A percentile compares a stretch with the other conserved stretches of the same genome.
These are phyloP conservation scores for Sebastes iracundus DNA, from an alignment of 2,797 vertebrate species.

Conservation along the genomic window DNA sequence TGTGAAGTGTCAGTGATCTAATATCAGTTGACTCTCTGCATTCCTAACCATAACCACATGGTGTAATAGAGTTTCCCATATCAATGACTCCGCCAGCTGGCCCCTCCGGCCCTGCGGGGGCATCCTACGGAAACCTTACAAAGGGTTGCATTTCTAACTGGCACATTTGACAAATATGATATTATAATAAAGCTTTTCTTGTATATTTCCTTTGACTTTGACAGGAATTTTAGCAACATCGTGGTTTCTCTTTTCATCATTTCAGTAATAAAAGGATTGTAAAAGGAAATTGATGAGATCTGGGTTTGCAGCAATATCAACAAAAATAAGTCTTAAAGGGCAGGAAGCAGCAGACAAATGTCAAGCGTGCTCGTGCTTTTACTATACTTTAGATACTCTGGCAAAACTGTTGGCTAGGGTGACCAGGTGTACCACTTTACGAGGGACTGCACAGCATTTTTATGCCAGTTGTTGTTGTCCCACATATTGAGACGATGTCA, in stretches of 20 bases:
- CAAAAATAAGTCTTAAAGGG: not conserved
- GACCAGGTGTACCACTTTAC: no score
- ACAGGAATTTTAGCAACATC: not conserved
- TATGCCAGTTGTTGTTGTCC: no score
- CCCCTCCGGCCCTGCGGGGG: not conserved
- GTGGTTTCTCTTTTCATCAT: not conserved
- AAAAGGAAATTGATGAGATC: not conserved
- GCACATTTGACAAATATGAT: not conserved
- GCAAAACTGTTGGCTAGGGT: not conserved
- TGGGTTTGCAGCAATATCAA: not conserved
- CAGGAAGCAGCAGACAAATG: no score
- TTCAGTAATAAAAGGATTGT: not conserved
- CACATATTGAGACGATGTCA: no score
- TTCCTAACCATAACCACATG: conserved; percentile 51
- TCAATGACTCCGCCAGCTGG: conserved; percentile 49
- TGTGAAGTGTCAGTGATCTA: conserved; percentile 32
- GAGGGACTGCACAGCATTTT: no score
- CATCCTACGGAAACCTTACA: not conserved
- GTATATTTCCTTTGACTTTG: not conserved
- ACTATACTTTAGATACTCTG: not conserved
- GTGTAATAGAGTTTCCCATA: conserved; percentile 31
- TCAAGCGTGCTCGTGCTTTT: no score
- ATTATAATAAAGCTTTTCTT: not conserved
- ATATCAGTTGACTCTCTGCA: conserved; percentile 46
- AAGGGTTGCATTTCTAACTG: not conserved